These are phyloP conservation scores for Euura saliciscinereae DNA, from an alignment of 1,140 invertebrate genomes.

Conservation along the genomic window DNA sequence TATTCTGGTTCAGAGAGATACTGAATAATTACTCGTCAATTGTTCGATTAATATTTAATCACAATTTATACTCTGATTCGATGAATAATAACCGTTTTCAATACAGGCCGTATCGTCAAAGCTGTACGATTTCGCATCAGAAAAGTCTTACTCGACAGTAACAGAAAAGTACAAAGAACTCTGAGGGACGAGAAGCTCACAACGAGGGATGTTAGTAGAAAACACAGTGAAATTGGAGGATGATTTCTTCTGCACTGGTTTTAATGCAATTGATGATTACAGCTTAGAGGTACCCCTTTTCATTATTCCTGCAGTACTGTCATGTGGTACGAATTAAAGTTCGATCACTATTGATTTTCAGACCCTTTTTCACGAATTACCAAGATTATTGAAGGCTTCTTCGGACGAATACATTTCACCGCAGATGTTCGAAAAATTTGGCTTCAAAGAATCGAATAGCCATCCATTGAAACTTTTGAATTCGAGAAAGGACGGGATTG, in stretches of 20 bases:
- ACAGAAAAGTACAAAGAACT: constrained; percentile 54
- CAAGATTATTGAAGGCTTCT: constrained; percentile 60
- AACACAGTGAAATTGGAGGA: constrained; percentile 62
- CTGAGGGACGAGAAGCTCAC: constrained; percentile 34
- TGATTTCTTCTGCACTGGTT: constrained; percentile 67
- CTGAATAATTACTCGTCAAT: no score
- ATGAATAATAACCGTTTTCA: constrained; percentile 44
- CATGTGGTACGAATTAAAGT: constrained; percentile 51
- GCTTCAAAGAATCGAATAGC: constrained; percentile 25
- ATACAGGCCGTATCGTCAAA: constrained; percentile 40
- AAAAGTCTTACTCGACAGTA: constrained; percentile 48
- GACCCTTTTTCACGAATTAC: constrained; percentile 66
- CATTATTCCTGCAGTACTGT: constrained; percentile 6
- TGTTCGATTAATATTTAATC: constrained; percentile 35
- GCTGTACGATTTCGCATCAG: constrained; percentile 58
- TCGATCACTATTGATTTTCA: constrained; percentile 53
- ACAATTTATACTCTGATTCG: constrained; percentile 21
- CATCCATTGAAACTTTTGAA: constrained; percentile 24
- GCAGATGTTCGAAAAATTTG: constrained; percentile 45
- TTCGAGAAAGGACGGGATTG: background rate
- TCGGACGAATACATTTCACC: constrained; percentile 65
- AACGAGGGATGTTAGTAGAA: constrained; percentile 57
- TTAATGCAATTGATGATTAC: constrained; percentile 35
- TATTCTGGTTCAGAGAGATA: constrained; percentile 31
- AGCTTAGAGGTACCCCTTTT: constrained; percentile 10